phyloP scores from a whole-genome alignment of 2,888 invertebrate species.

The Hypercompe scribonia region DNA sequence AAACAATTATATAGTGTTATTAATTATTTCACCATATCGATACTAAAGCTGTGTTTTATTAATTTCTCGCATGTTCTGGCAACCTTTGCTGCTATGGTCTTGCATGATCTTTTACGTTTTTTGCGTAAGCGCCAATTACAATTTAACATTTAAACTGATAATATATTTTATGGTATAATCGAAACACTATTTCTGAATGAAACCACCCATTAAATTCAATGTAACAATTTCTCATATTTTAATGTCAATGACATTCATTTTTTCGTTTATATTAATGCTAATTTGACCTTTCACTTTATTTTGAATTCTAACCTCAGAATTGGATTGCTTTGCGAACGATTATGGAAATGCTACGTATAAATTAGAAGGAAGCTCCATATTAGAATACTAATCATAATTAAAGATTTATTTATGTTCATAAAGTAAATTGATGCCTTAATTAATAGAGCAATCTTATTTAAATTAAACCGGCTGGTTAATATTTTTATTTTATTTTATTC shows the following conservation, averaged over 20 bases:
- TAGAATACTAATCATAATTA: not conserved
- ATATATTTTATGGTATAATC: conserved; percentile 9
- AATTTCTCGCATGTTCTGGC: conserved; percentile 11
- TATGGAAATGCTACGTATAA: not conserved
- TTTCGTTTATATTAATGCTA: not conserved
- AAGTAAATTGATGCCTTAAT: not conserved
- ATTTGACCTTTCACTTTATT: not conserved
- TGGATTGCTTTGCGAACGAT: not conserved
- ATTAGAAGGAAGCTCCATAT: not conserved
- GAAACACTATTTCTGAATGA: not conserved
- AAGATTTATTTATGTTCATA: not conserved
- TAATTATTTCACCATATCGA: not conserved
- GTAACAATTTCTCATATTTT: not conserved
- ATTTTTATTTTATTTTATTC: not conserved
- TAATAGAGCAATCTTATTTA: not conserved
- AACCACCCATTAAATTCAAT: not conserved
- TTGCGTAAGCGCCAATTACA: conserved; percentile 2
- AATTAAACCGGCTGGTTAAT: not conserved
- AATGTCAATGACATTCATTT: conserved; percentile 1
- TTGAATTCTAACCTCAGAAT: not conserved
- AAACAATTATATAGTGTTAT: not conserved
- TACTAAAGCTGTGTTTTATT: conserved; percentile 8
- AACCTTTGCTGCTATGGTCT: not conserved
- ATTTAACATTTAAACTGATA: conserved; percentile 6
- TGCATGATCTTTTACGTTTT: not conserved